Percentiles rank a stretch among this genome's conserved stretches.
These are phyloP conservation scores for Bradysia coprophila DNA, from an alignment of 1,140 invertebrate genomes.

Conservation along the genomic window DNA sequence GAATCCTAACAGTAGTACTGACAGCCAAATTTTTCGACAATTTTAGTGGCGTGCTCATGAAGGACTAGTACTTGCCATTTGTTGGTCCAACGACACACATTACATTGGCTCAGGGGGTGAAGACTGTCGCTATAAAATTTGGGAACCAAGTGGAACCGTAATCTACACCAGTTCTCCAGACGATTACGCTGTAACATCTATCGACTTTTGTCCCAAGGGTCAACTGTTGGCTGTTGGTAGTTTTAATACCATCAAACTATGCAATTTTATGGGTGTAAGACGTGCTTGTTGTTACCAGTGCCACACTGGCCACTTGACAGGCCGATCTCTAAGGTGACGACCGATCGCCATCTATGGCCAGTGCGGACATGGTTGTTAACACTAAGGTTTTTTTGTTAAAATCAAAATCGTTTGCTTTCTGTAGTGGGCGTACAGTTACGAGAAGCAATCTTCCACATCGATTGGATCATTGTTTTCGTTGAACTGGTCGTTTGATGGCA, in stretches of 20 bases:
- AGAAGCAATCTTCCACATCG: constrained; percentile 51
- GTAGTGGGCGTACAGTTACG: constrained; percentile 83
- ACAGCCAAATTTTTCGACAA: constrained; percentile 7
- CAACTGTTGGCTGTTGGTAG: constrained; percentile 84
- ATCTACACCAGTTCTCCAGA: constrained; percentile 66
- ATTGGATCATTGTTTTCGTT: constrained; percentile 72
- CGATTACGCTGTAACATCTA: constrained; percentile 78
- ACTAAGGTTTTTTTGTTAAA: neutral
- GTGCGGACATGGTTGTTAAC: neutral
- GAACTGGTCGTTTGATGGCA: constrained; percentile 89
- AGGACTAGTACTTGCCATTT: constrained; percentile 67
- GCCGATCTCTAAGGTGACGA: no score
- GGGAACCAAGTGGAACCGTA: constrained; percentile 78
- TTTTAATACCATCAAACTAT: constrained; percentile 81
- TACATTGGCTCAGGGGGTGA: constrained; percentile 86
- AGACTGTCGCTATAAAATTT: constrained; percentile 90
- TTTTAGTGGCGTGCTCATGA: constrained; percentile 93
- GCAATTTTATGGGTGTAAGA: constrained; percentile 81
- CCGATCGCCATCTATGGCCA: neutral
- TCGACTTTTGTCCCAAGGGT: constrained; percentile 81
- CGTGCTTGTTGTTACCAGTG: constrained; percentile 1
- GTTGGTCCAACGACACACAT: constrained; percentile 77
- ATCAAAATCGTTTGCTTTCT: constrained; percentile 7
- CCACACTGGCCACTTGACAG: no score
- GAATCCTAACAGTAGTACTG: no score